A percentile compares a stretch with the other conserved stretches of the same genome.
Evolutionary conservation across 2,888 invertebrate species (phyloP).

Genomic region (Hololepta plana): DNA sequence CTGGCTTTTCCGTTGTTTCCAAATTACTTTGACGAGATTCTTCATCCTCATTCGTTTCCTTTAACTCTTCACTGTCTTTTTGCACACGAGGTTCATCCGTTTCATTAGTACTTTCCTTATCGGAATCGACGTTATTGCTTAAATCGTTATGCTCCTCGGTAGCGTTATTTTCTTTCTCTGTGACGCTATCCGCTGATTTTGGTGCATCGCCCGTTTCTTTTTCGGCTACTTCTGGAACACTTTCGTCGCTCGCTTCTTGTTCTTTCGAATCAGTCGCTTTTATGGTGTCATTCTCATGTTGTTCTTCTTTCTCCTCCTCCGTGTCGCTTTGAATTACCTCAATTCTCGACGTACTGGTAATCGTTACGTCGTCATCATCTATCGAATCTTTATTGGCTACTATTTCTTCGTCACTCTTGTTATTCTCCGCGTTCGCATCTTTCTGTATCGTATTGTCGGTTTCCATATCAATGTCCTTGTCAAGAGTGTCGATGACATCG

Average conservation of each 20-base stretch:
- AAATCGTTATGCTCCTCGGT: background rate
- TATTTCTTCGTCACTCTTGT: too few relatives aligned
- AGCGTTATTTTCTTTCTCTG: constrained; percentile 2
- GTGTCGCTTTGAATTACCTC: constrained; percentile 4
- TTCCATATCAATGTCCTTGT: too few relatives aligned
- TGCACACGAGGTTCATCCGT: constrained; percentile 1
- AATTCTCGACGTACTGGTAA: background rate
- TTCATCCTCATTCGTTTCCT: background rate
- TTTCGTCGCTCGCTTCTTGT: background rate
- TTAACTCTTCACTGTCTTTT: constrained; percentile 3
- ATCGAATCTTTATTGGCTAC: too few relatives aligned
- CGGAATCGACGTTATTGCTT: too few relatives aligned
- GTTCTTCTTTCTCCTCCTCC: constrained; percentile 11
- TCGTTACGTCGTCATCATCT: too few relatives aligned
- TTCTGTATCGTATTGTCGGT: too few relatives aligned
- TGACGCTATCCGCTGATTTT: background rate
- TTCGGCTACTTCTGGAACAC: constrained; percentile 1
- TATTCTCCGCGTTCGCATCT: too few relatives aligned
- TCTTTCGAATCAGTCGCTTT: background rate
- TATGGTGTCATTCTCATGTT: constrained; percentile 8
- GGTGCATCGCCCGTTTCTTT: background rate
- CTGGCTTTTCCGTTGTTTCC: too few relatives aligned
- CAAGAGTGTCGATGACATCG: too few relatives aligned
- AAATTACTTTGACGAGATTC: too few relatives aligned
- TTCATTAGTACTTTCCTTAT: constrained; percentile 1